phyloP scores from a whole-genome alignment of 2,797 vertebrate species.

The Acrossocheilus fasciatus region DNA sequence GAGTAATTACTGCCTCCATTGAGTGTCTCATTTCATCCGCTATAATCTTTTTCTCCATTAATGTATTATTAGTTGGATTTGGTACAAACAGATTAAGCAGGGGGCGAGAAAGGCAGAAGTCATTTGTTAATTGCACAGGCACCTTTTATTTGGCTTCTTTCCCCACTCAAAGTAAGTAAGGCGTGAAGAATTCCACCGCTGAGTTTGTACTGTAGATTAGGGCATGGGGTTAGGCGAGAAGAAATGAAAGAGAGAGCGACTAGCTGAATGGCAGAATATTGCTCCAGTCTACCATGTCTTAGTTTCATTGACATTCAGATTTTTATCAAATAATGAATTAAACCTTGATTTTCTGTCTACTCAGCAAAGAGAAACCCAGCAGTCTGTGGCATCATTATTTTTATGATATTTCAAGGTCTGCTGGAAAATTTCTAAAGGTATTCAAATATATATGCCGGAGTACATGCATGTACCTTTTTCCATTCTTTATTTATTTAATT shows the following conservation, averaged over 20 bases:
- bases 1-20: conserved; percentile 73
- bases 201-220: conserved; percentile 69
- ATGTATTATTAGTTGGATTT: conserved; percentile 76
- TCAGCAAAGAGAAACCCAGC: conserved; percentile 73
- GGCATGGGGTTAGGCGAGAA: conserved; percentile 54
- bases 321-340: conserved; percentile 78
- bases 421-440: conserved; percentile 64
- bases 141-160: conserved; percentile 72
- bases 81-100: conserved; percentile 76
- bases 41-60: conserved; percentile 69
- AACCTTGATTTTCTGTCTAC: conserved; percentile 76
- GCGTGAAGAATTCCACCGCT: conserved; percentile 67
- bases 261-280: conserved; percentile 67
- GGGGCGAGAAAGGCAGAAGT: conserved; percentile 70
- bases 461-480: conserved; percentile 65
- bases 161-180: conserved; percentile 63
- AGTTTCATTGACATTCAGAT: conserved; percentile 74
- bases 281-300: conserved; percentile 74
- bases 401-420: conserved; percentile 69
- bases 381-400: conserved; percentile 68
- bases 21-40: conserved; percentile 70
- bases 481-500: conserved; percentile 66
- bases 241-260: conserved; percentile 55
- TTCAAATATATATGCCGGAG: conserved; percentile 70
- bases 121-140: conserved; percentile 79